These are phyloP conservation scores for Coccyzus lansbergi DNA, from an alignment of 2,797 vertebrate genomes.

Conservation along the genomic window DNA sequence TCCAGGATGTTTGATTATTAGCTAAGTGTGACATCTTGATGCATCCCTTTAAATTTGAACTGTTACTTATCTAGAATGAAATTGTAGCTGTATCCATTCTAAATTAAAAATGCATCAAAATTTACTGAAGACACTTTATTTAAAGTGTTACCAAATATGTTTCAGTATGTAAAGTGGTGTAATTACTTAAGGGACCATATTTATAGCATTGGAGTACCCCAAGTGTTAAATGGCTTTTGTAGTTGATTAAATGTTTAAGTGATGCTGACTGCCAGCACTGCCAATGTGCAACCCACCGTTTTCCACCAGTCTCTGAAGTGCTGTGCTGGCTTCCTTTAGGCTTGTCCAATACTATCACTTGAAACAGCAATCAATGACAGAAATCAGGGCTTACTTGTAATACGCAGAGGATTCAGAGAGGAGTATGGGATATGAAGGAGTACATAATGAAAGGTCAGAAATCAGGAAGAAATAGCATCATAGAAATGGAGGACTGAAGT, in stretches of 20 bases:
- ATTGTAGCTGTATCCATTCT: conserved; percentile 7
- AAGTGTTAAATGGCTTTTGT: conserved; percentile 63
- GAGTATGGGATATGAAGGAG: background rate
- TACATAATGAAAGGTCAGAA: background rate
- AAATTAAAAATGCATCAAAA: conserved; percentile 50
- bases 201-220: conserved; percentile 46
- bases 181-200: conserved; percentile 65
- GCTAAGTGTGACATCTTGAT: background rate
- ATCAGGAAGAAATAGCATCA: background rate
- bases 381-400: background rate
- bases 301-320: background rate
- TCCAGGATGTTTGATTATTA: conserved; percentile 45
- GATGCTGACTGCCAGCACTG: background rate
- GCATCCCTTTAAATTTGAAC: conserved; percentile 33
- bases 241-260: conserved; percentile 55
- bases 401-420: background rate
- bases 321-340: conserved; percentile 19
- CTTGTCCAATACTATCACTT: background rate
- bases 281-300: background rate
- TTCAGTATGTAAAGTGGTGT: conserved; percentile 55
- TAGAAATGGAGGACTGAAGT: background rate
- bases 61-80: conserved; percentile 31
- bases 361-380: background rate
- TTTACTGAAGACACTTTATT: conserved; percentile 33
- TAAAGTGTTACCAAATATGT: conserved; percentile 61